These are phyloP conservation scores for Papilio helenus DNA, from an alignment of 1,140 invertebrate species.

Conservation along the genomic window DNA sequence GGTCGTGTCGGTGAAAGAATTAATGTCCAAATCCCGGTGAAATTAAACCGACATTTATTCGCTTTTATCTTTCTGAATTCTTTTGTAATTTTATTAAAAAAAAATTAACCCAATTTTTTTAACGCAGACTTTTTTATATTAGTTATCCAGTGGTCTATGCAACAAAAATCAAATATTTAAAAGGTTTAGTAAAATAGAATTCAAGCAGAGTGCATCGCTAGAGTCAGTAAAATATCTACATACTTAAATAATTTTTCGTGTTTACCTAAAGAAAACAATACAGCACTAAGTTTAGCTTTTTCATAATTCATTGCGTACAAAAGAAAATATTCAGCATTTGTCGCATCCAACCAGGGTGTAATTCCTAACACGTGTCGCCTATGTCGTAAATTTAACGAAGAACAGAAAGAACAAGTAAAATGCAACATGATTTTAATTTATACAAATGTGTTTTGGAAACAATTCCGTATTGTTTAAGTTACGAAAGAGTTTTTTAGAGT, in stretches of 20 bases:
- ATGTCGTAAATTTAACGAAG: slow-evolving; percentile 19
- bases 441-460: slow-evolving; percentile 14
- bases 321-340: background rate
- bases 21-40: slow-evolving; percentile 22
- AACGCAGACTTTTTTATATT: background rate
- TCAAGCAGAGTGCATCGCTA: too few relatives aligned
- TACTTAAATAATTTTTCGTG: too few relatives aligned
- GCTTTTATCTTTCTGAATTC: slow-evolving; percentile 8
- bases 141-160: too few relatives aligned
- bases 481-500: too few relatives aligned
- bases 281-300: too few relatives aligned
- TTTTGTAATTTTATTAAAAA: background rate
- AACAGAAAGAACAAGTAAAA: background rate
- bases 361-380: background rate
- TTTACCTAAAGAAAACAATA: too few relatives aligned
- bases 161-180: too few relatives aligned
- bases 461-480: background rate
- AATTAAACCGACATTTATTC: slow-evolving; percentile 23
- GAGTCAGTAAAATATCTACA: too few relatives aligned
- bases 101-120: background rate
- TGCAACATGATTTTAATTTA: background rate
- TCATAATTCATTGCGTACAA: background rate
- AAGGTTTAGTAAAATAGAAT: too few relatives aligned
- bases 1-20: slow-evolving; percentile 22
- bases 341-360: background rate